A percentile compares a stretch with the other conserved stretches of the same genome.
These are phyloP conservation scores for Palythoa caribaeorum DNA, from an alignment of 92 coral and sea anemone genomes.

Conservation along the genomic window DNA sequence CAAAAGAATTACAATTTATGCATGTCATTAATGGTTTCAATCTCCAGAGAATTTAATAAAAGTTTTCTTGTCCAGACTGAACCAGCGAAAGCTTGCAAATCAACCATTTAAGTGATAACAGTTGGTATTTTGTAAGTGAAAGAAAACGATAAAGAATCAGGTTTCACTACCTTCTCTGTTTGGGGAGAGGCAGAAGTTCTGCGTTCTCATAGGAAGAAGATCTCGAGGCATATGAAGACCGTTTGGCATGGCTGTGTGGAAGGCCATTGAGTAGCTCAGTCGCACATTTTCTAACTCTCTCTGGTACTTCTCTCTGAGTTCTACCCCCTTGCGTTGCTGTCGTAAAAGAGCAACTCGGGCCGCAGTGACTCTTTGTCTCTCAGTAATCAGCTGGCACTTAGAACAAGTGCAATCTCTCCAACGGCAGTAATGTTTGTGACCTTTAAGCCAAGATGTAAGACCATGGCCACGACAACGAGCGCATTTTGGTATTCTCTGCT, in stretches of 20 bases:
- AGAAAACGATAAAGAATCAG: neutral
- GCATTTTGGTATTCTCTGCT: conserved; percentile 96
- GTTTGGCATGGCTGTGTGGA: conserved; percentile 69
- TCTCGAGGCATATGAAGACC: conserved; percentile 41
- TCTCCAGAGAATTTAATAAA: neutral
- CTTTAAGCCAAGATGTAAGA: conserved; percentile 97
- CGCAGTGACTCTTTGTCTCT: conserved; percentile 96
- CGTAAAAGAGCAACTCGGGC: conserved; percentile 96
- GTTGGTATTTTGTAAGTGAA: neutral
- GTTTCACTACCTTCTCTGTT: conserved; percentile 31
- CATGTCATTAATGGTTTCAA: neutral
- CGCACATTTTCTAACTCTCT: conserved; percentile 84
- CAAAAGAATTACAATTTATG: neutral
- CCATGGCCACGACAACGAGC: conserved; percentile 99
- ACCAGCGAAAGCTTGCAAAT: neutral
- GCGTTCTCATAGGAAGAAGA: conserved; percentile 17
- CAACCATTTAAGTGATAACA: neutral
- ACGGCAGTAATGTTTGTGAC: conserved; percentile 97
- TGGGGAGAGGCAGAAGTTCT: conserved; percentile 31
- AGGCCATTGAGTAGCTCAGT: conserved; percentile 89
- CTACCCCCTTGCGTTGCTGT: conserved; percentile 97
- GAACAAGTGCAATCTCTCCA: conserved; percentile 99
- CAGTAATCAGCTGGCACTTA: conserved; percentile 93
- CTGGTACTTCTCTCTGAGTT: conserved; percentile 80
- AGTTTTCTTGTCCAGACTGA: neutral